Conservation (phyloP, 2,888 invertebrate genomes). For the Drosophila paramelanica region DNA sequence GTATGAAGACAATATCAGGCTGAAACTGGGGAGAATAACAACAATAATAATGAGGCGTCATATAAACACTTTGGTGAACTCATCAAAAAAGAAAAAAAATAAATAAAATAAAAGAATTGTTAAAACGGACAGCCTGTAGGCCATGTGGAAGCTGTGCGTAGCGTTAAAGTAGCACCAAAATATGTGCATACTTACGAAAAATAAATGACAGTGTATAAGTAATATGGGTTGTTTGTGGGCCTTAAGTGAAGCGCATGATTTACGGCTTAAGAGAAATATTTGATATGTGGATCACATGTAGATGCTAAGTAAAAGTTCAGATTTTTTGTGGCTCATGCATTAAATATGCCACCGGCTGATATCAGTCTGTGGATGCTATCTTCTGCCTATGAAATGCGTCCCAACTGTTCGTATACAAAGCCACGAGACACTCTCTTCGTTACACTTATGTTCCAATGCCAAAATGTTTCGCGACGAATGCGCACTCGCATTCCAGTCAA, state of each 20-base stretch:
- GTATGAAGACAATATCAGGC: not conserved
- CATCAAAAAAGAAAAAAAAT: slow-evolving; percentile 11
- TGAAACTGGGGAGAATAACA: slow-evolving; percentile 20
- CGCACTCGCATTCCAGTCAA: slow-evolving; percentile 59
- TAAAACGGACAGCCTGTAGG: slow-evolving; percentile 12
- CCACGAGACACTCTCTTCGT: not conserved
- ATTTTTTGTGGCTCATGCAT: not conserved
- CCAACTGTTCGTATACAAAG: not conserved
- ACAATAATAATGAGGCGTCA: slow-evolving; percentile 64
- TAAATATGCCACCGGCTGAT: slow-evolving; percentile 16
- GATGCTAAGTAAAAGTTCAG: slow-evolving; percentile 6
- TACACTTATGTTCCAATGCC: slow-evolving; percentile 32
- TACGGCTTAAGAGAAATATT: slow-evolving; percentile 26
- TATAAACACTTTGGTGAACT: slow-evolving; percentile 57
- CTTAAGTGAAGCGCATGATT: slow-evolving; percentile 22
- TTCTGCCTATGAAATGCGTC: slow-evolving; percentile 24
- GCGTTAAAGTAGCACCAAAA: too few species aligned
- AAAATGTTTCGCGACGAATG: slow-evolving; percentile 21
- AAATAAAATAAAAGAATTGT: not conserved
- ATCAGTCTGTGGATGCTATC: slow-evolving; percentile 45
- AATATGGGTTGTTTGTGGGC: slow-evolving; percentile 23
- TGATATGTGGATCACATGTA: slow-evolving; percentile 20
- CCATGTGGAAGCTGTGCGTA: slow-evolving; percentile 19
- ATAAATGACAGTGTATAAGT: not conserved
- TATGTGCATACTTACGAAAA: not conserved